Conservation (phyloP, 2,113 vertebrate genomes). For the Meles meles region DNA sequence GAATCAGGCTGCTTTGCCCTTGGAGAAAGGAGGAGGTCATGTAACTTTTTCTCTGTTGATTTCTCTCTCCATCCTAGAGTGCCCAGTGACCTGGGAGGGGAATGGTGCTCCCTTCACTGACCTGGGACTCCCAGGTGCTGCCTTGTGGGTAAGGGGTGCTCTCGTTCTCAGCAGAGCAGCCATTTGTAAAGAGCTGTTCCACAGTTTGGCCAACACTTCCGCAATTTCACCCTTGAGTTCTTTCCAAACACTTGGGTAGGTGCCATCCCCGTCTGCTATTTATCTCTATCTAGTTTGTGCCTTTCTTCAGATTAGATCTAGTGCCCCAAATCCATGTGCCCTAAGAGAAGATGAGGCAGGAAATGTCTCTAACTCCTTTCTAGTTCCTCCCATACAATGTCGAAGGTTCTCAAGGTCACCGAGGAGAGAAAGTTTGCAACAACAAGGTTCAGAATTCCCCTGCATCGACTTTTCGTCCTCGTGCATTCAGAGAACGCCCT, state of each 20-base stretch:
- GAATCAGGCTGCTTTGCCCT: not conserved
- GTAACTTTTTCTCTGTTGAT: too few species aligned
- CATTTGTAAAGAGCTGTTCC: not conserved
- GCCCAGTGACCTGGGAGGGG: too few species aligned
- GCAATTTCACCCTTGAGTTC: conserved; percentile 38
- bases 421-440: not conserved
- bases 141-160: fast-evolving
- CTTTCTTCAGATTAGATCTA: not conserved
- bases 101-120: not conserved
- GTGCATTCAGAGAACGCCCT: not conserved
- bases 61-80: not conserved
- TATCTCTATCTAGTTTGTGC: not conserved
- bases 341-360: not conserved
- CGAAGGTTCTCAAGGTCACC: not conserved
- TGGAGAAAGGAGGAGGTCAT: not conserved
- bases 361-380: not conserved
- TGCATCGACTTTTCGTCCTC: not conserved
- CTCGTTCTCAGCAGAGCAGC: not conserved
- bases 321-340: not conserved
- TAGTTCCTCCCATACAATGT: not conserved
- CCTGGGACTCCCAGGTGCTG: not conserved
- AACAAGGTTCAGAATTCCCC: not conserved
- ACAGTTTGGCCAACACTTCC: not conserved
- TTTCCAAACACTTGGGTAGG: not conserved
- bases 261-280: not conserved